These are phyloP conservation scores for Pogonomyrmex californicus DNA, from an alignment of 1,140 invertebrate species.

Conservation along the genomic window DNA sequence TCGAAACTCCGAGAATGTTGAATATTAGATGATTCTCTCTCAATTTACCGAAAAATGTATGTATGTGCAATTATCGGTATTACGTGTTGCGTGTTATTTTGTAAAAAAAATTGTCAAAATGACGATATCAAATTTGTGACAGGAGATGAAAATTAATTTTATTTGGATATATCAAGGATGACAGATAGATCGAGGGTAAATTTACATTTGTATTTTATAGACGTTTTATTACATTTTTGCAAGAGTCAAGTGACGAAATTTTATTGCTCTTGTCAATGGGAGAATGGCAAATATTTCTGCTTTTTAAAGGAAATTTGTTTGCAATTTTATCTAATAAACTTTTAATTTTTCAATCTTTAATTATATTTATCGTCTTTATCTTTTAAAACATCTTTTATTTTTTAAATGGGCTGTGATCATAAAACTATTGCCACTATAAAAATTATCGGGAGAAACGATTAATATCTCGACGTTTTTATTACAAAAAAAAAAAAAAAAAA, in stretches of 20 bases:
- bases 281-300: not conserved
- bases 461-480: not conserved
- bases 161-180: no score
- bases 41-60: no score
- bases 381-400: not conserved
- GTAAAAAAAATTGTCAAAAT: no score
- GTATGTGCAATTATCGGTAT: no score
- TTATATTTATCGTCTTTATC: not conserved
- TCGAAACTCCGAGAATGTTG: not conserved
- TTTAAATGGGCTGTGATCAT: not conserved
- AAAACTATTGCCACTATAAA: not conserved
- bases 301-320: not conserved
- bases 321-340: not conserved
- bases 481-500: not conserved
- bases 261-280: not conserved
- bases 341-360: not conserved
- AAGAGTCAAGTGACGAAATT: not conserved
- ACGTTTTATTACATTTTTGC: conserved; percentile 13
- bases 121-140: no score
- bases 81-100: no score
- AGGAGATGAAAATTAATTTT: no score
- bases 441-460: not conserved
- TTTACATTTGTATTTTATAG: not conserved
- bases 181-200: not conserved
- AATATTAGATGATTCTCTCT: not conserved